Percentiles rank a stretch among this genome's conserved stretches.
Evolutionary conservation across 2,888 invertebrate species (phyloP).

Genomic region (Ischnus inquisitorius): DNA sequence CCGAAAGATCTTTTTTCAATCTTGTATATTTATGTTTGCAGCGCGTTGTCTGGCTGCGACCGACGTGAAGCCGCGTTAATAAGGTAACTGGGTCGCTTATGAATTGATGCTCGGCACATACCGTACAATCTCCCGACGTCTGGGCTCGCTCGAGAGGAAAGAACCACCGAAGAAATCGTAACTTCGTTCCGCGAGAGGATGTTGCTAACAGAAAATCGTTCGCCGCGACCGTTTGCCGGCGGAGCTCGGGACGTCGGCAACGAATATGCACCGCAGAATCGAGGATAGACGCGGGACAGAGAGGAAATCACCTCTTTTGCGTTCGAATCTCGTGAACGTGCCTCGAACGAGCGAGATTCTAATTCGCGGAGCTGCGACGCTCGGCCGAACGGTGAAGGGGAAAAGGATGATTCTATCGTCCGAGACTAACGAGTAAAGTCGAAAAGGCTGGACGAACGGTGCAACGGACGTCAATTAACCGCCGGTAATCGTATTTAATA

Average conservation of each 20-base stretch:
- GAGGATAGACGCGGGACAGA: background rate
- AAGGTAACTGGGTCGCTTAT: constrained; percentile 77
- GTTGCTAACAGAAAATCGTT: constrained; percentile 36
- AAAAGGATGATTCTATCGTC: constrained; percentile 69
- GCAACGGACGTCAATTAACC: constrained; percentile 73
- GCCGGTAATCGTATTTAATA: constrained; percentile 75
- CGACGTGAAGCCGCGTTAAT: constrained; percentile 70
- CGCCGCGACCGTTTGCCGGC: constrained; percentile 16
- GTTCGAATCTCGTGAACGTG: constrained; percentile 7
- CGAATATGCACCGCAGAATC: background rate
- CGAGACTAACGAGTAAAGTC: constrained; percentile 73
- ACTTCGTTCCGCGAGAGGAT: constrained; percentile 26
- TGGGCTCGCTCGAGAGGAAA: constrained; percentile 20
- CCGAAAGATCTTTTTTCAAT: background rate
- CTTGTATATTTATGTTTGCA: background rate
- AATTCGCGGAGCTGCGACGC: constrained; percentile 25
- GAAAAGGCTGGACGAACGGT: constrained; percentile 28
- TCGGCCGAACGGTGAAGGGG: background rate
- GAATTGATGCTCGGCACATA: background rate
- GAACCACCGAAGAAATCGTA: constrained; percentile 24
- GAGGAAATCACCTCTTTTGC: background rate
- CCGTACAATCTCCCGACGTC: constrained; percentile 1
- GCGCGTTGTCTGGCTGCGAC: constrained; percentile 42
- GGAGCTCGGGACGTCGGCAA: background rate
- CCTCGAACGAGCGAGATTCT: constrained; percentile 19